A percentile compares a stretch with the other conserved stretches of the same genome.
Conservation (phyloP, 2,113 vertebrate species). For the Oophaga pumilio region DNA sequence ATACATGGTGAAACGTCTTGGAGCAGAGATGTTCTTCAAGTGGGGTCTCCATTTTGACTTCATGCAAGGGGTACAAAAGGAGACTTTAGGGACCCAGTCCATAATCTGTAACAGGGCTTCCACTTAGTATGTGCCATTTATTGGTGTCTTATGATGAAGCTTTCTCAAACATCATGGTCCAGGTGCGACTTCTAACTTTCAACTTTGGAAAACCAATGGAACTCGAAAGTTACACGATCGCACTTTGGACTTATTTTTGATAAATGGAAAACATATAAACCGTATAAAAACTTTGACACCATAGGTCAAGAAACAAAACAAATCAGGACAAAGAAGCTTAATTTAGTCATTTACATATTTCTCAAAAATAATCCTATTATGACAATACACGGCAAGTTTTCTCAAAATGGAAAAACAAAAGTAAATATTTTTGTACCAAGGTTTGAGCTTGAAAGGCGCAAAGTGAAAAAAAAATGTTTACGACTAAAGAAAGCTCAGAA, state of each 20-base stretch:
- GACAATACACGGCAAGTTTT: background rate
- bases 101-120: too few relatives aligned
- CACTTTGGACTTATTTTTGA: background rate
- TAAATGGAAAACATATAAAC: background rate
- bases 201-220: too few relatives aligned
- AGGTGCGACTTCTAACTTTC: too few relatives aligned
- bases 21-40: too few relatives aligned
- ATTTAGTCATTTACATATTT: background rate
- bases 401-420: background rate
- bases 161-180: too few relatives aligned
- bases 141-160: too few relatives aligned
- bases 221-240: background rate
- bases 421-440: background rate
- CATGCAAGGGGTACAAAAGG: too few relatives aligned
- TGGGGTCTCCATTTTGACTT: too few relatives aligned
- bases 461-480: background rate
- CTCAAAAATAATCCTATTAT: background rate
- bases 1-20: too few relatives aligned
- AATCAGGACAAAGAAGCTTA: background rate
- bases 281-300: background rate
- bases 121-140: too few relatives aligned
- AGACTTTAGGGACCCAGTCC: too few relatives aligned
- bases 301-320: background rate
- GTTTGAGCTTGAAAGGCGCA: background rate
- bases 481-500: constrained; percentile 6